Conservation (phyloP, 2,888 invertebrate genomes). For the Dione juno region DNA sequence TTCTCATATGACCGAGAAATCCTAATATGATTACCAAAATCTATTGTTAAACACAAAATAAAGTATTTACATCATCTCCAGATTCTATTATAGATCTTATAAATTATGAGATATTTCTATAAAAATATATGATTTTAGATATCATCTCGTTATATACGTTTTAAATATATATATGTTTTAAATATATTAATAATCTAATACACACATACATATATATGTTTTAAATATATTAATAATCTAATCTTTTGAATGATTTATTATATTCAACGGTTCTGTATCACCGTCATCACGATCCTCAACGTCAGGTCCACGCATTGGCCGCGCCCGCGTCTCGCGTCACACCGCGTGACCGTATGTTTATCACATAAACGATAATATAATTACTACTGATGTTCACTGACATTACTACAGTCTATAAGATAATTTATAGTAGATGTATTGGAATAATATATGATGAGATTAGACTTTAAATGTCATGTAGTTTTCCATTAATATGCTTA, state of each 20-base stretch:
- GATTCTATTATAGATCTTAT: too few relatives aligned
- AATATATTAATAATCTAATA: not conserved
- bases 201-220: too few relatives aligned
- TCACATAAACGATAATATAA: conserved; percentile 23
- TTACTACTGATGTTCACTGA: conserved; percentile 15
- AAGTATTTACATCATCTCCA: too few relatives aligned
- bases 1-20: too few relatives aligned
- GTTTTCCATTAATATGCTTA: not conserved
- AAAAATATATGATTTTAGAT: not conserved
- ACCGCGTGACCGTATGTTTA: conserved; percentile 52
- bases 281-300: conserved; percentile 50
- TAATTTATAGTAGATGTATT: not conserved
- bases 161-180: not conserved
- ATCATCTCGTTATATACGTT: not conserved
- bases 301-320: conserved; percentile 54
- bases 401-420: not conserved
- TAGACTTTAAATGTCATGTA: not conserved
- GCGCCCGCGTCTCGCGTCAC: conserved; percentile 55
- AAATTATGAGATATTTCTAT: too few relatives aligned
- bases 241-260: not conserved
- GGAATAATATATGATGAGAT: not conserved
- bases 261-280: not conserved
- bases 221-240: not conserved
- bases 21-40: too few relatives aligned
- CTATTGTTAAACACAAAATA: too few relatives aligned